Evolutionary conservation across 2,797 vertebrate species (phyloP).

Genomic region (Sebastiscus albofasciatus): DNA sequence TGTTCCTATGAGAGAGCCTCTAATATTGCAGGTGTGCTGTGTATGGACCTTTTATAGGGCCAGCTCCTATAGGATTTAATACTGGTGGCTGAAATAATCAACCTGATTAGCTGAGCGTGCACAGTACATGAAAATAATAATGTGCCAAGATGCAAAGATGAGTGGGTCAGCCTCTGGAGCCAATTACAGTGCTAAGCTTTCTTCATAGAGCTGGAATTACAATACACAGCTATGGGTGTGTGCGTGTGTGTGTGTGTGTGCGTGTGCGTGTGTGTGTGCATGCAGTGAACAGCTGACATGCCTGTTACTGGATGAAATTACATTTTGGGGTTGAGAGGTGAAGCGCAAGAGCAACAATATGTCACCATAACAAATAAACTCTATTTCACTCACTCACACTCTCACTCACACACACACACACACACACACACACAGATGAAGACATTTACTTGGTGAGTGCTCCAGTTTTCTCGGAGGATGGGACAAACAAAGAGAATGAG

Average conservation of each 20-base stretch:
- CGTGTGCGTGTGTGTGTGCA: neutral
- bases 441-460: neutral
- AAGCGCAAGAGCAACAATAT: neutral
- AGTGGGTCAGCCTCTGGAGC: neutral
- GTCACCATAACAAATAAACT: conserved; percentile 22
- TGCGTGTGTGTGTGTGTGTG: neutral
- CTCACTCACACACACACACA: neutral
- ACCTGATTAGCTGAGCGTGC: neutral
- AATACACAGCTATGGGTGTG: neutral
- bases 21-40: neutral
- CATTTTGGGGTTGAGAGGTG: conserved; percentile 10
- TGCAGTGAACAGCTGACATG: neutral
- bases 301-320: conserved; percentile 13
- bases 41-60: neutral
- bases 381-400: neutral
- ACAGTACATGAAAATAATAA: conserved; percentile 1
- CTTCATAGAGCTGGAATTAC: neutral
- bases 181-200: neutral
- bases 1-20: neutral
- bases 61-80: neutral
- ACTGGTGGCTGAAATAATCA: neutral
- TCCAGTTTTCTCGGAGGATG: neutral
- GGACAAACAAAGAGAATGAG: conserved; percentile 7
- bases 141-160: neutral
- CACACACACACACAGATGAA: neutral